These are phyloP conservation scores for Melipona quadrifasciata DNA, from an alignment of 1,140 invertebrate genomes.

Conservation along the genomic window DNA sequence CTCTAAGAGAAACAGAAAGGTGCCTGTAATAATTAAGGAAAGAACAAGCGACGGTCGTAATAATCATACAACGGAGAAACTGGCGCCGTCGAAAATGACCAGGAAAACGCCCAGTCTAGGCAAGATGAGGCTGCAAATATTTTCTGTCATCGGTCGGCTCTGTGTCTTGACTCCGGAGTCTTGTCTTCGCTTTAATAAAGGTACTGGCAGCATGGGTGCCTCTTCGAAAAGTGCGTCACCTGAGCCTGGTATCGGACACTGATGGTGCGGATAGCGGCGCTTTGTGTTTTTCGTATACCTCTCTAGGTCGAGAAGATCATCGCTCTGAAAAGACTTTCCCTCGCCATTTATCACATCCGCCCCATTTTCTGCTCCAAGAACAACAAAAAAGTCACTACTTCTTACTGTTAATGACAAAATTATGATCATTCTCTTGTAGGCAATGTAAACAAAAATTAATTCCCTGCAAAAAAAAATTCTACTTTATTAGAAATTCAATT, in stretches of 20 bases:
- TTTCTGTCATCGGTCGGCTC: conserved; percentile 72
- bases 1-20: background rate
- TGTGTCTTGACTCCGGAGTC: conserved; percentile 12
- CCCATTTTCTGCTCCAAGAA: background rate
- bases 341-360: conserved; percentile 56
- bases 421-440: background rate
- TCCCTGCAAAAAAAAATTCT: background rate
- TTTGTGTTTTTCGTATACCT: conserved; percentile 62
- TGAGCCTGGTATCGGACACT: conserved; percentile 74
- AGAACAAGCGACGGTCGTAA: conserved; percentile 27
- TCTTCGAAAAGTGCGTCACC: conserved; percentile 71
- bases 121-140: conserved; percentile 76
- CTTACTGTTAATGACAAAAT: background rate
- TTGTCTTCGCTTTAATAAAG: conserved; percentile 65
- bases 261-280: conserved; percentile 74
- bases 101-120: conserved; percentile 64
- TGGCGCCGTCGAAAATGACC: conserved; percentile 31
- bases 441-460: too few relatives aligned
- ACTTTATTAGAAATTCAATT: background rate
- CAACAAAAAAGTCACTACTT: conserved; percentile 28
- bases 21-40: conserved; percentile 10
- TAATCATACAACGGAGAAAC: background rate
- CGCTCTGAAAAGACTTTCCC: conserved; percentile 52
- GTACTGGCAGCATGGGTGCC: conserved; percentile 48
- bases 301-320: conserved; percentile 50